phyloP scores from a whole-genome alignment of 2,113 vertebrate species.

The Nothoprocta perdicaria region DNA sequence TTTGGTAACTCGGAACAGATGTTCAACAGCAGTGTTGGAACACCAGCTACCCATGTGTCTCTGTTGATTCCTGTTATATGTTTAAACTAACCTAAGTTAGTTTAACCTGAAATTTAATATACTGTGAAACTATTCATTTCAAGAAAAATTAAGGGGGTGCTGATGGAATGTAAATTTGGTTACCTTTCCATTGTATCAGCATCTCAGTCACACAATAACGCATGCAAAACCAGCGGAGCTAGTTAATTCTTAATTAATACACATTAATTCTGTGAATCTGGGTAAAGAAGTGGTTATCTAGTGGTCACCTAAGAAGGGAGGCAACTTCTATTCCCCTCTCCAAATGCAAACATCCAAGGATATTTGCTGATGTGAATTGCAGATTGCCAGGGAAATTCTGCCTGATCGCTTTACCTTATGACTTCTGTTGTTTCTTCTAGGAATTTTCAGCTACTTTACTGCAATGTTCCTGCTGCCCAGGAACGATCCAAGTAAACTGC shows the following conservation, averaged over 20 bases:
- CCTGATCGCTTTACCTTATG: constrained; percentile 30
- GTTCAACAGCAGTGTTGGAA: constrained; percentile 41
- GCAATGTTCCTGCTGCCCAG: neutral
- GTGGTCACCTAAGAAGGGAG: neutral
- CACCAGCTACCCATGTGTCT: constrained; percentile 12
- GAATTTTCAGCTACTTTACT: neutral
- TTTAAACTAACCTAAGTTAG: neutral
- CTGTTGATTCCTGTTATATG: neutral
- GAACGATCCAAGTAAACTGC: constrained; percentile 24
- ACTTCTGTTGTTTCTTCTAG: constrained; percentile 29
- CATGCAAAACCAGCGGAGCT: neutral
- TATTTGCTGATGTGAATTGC: neutral
- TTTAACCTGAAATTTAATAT: neutral
- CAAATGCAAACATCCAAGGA: neutral
- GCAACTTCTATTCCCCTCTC: neutral
- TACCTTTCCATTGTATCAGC: neutral
- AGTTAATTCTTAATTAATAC: too few relatives aligned
- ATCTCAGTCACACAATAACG: neutral
- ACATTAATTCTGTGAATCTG: neutral
- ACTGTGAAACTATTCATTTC: neutral
- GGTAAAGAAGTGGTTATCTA: neutral
- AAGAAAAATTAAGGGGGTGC: neutral
- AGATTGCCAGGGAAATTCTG: neutral
- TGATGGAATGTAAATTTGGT: neutral
- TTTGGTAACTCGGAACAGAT: constrained; percentile 71